Percentiles rank a stretch among this genome's conserved stretches.
Evolutionary conservation across 2,888 invertebrate species (phyloP).

Genomic region (Cerastis rubricosa): DNA sequence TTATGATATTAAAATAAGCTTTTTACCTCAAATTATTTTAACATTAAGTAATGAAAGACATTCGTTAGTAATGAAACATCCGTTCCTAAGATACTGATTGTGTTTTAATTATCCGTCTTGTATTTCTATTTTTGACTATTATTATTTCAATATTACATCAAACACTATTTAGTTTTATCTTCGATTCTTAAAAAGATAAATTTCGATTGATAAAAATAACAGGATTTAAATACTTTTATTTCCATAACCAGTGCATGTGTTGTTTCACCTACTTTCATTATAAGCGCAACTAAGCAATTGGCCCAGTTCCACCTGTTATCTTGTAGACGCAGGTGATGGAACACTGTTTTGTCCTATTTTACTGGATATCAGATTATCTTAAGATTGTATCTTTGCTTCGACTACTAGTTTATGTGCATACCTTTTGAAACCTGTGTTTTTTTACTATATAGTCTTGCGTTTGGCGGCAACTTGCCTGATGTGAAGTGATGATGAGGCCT

Average conservation of each 20-base stretch:
- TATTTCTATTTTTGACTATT: background rate
- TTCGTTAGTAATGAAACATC: too few relatives aligned
- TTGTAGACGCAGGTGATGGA: constrained; percentile 48
- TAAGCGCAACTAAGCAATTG: constrained; percentile 18
- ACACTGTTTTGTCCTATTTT: constrained; percentile 40
- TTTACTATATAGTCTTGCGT: too few relatives aligned
- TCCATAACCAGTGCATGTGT: background rate
- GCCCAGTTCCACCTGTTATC: constrained; percentile 51
- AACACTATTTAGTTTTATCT: background rate
- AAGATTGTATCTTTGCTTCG: constrained; percentile 28
- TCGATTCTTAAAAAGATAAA: too few relatives aligned
- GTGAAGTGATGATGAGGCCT: too few relatives aligned
- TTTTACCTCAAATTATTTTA: background rate
- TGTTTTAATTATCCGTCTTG: constrained; percentile 7
- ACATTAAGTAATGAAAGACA: constrained; percentile 8
- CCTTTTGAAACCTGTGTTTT: background rate
- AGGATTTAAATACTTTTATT: background rate
- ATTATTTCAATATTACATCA: background rate
- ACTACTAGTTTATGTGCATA: background rate
- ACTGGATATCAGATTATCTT: constrained; percentile 47
- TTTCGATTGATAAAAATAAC: too few relatives aligned
- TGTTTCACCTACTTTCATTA: constrained; percentile 25
- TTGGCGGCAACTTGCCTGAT: too few relatives aligned
- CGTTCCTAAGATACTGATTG: background rate
- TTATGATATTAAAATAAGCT: background rate